Evolutionary conservation across 1,140 invertebrate species (phyloP), one percentile per base, ranked within the genome.

Genomic region (Brachystomella parvula): DNA sequence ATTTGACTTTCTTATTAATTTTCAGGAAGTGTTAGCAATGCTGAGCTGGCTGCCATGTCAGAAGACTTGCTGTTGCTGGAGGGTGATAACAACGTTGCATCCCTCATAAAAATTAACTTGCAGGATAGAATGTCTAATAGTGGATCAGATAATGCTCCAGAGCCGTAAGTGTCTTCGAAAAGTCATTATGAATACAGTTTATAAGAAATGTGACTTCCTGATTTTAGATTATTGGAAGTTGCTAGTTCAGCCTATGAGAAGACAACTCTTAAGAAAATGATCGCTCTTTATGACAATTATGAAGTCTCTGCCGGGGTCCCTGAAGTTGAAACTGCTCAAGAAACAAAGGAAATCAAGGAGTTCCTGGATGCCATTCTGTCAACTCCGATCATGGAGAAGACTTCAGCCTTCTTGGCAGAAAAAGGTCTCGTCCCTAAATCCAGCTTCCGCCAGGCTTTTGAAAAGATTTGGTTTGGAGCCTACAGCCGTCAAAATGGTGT

Each of bases 41-140:
- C 80, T 28, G 86, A 87, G 75, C 73, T 88, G 32, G 79, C 83
- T 74, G 81, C 82, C 61, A 76, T 90, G 19, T 83, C 85, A n/a
- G 88, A 90, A 78, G 81, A 83, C 44, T 77, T 90, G 21, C 82
- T 86, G 35, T 81, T 79, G 57, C 86, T 87, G 75, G 88, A 89
- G 72, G 78, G 74, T 0, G 26, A 1, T 1, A 88, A 89, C 74
- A 89, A 87, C 76, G 84, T 84, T 33, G 82, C 84, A 1, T 83
- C 77, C 71, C 81, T 82, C 65, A 79, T 89, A 12, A 85, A 80
- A 1, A 67, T 89, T 1, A 88, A 89, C 77, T 78, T 85, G 64
- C 89, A 90, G 78, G 85, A 84, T 71, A 83, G 83, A 75, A 89
- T 87, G 0, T 81, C 82, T 0, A 84, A 85, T 1, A 81, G 80